Percentiles rank a stretch among this genome's conserved stretches.
phyloP scores from a whole-genome alignment of 2,888 invertebrate genomes.

The Diplolepis rosae region DNA sequence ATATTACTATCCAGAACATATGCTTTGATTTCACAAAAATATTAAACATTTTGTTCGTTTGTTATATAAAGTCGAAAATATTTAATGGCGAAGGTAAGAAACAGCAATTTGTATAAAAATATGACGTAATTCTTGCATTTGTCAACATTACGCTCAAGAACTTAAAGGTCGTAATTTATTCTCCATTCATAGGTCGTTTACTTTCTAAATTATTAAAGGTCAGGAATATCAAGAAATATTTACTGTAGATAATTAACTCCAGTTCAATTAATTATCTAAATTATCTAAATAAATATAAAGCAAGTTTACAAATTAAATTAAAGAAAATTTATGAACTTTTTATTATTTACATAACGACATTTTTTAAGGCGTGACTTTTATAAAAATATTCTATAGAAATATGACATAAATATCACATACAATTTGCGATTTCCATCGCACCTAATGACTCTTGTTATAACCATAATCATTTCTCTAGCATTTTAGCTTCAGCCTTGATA shows the following conservation, averaged over 20 bases:
- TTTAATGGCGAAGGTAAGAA: neutral
- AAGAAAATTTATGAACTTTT: no score
- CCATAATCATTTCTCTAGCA: neutral
- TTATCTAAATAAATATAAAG: no score
- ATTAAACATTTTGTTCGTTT: neutral
- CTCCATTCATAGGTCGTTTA: neutral
- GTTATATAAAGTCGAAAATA: slow-evolving; percentile 10
- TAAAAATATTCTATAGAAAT: neutral
- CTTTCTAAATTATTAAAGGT: neutral
- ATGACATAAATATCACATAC: neutral
- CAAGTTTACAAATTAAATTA: no score
- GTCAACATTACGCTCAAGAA: neutral
- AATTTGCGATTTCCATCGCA: neutral
- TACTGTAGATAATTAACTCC: no score
- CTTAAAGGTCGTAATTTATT: neutral
- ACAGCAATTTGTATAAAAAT: neutral
- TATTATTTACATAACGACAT: no score
- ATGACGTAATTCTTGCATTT: neutral
- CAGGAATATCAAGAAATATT: neutral
- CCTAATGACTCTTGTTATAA: no score
- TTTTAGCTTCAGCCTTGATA: neutral
- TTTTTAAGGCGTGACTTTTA: neutral
- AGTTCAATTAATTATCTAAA: no score
- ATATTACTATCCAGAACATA: no score
- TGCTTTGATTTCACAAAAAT: neutral